These are phyloP conservation scores for Gryllus bimaculatus DNA, from an alignment of 1,140 invertebrate genomes.

Conservation along the genomic window DNA sequence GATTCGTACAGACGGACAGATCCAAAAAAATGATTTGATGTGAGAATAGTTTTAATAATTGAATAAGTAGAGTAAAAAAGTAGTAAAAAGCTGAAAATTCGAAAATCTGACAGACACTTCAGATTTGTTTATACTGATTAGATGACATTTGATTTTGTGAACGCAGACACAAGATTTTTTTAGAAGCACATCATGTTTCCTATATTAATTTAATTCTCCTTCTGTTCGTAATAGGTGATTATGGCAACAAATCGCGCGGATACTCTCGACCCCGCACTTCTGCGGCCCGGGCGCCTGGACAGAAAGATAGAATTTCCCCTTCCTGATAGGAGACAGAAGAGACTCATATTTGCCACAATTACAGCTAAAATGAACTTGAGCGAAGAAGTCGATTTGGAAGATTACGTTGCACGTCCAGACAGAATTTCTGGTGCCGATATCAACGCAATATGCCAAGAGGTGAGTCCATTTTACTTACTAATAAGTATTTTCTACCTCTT, in stretches of 20 bases:
- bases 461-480: conserved; percentile 30
- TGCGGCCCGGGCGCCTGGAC: conserved; percentile 94
- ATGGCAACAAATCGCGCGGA: conserved; percentile 99
- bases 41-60: too few species aligned
- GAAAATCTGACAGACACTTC: too few species aligned
- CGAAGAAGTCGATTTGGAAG: conserved; percentile 98
- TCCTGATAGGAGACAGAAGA: conserved; percentile 95
- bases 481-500: not conserved
- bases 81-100: too few species aligned
- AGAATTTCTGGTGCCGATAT: conserved; percentile 98
- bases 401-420: conserved; percentile 96
- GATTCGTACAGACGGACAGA: too few species aligned
- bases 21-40: too few species aligned
- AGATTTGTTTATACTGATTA: too few species aligned
- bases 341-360: conserved; percentile 95
- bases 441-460: conserved; percentile 99
- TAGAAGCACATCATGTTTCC: too few species aligned
- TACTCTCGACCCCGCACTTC: conserved; percentile 92
- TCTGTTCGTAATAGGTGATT: conserved; percentile 62
- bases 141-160: too few species aligned
- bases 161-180: too few species aligned
- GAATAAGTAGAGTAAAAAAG: too few species aligned
- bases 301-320: conserved; percentile 98
- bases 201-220: not conserved
- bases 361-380: conserved; percentile 99